A percentile compares a stretch with the other conserved stretches of the same genome.
Evolutionary conservation across 2,113 vertebrate species (phyloP).

Genomic region (Marmota monax): DNA sequence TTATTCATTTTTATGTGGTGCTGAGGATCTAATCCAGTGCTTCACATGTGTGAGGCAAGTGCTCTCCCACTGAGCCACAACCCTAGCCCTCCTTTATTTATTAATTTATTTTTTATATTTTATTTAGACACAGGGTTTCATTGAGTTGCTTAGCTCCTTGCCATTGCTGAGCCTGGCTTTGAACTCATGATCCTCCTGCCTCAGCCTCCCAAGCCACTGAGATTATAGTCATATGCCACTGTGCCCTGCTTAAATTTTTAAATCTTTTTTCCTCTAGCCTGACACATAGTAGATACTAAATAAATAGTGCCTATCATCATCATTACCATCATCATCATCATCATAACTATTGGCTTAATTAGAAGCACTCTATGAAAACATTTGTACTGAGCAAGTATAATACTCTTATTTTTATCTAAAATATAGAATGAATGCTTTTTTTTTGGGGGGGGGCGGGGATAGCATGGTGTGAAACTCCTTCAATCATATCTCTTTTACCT

Average conservation of each 20-base stretch:
- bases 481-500: neutral
- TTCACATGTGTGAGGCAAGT: no score
- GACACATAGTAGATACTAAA: neutral
- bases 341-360: neutral
- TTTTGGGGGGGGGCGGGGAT: rapidly evolving
- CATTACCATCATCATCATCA: neutral
- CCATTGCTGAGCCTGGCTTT: no score
- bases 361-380: neutral
- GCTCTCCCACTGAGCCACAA: no score
- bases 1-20: no score
- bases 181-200: neutral
- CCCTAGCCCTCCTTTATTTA: no score
- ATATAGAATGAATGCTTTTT: neutral
- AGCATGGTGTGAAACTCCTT: neutral
- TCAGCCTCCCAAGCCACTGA: neutral
- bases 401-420: slow-evolving; percentile 7
- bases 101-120: no score
- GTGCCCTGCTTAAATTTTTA: neutral
- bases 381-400: neutral
- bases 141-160: no score
- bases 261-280: neutral
- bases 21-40: no score
- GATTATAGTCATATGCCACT: no score
- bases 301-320: neutral
- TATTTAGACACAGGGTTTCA: no score